Evolutionary conservation across 2,797 vertebrate genomes (phyloP).

Genomic region (Cossypha heuglini): DNA sequence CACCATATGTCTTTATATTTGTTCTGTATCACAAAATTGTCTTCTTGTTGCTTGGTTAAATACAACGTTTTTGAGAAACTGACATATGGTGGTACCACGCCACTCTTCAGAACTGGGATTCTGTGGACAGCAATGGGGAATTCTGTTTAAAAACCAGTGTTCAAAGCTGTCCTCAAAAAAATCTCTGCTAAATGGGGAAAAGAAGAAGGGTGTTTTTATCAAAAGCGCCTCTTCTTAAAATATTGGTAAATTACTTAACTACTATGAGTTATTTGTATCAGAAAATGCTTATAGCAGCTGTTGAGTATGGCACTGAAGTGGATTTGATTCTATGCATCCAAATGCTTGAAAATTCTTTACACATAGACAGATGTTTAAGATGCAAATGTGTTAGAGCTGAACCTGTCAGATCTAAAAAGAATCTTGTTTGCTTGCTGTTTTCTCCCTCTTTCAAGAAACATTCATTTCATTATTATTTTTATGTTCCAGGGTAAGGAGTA

Average conservation of each 20-base stretch:
- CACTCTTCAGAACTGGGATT: conserved; percentile 5
- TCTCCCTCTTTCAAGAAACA: conserved; percentile 19
- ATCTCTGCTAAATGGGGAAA: neutral
- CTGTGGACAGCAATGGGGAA: conserved; percentile 11
- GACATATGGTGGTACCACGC: neutral
- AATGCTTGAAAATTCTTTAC: conserved; percentile 30
- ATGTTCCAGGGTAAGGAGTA: conserved; percentile 29
- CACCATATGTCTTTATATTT: conserved; percentile 67
- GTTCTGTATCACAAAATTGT: conserved; percentile 44
- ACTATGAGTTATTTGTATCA: neutral
- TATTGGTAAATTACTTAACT: neutral
- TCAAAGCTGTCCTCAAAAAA: conserved; percentile 16
- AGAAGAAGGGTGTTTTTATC: neutral
- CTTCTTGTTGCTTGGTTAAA: conserved; percentile 51
- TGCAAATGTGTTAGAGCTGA: conserved; percentile 32
- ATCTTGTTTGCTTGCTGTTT: conserved; percentile 1
- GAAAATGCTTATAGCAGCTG: neutral
- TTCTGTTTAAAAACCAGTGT: conserved; percentile 27
- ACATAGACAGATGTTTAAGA: conserved; percentile 39
- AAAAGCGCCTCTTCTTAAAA: neutral
- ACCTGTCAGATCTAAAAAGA: conserved; percentile 40
- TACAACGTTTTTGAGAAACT: conserved; percentile 34
- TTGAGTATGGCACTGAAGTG: neutral
- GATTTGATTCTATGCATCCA: neutral
- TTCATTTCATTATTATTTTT: conserved; percentile 45